Evolutionary conservation across 2,888 invertebrate species (phyloP).

Genomic region (Drepanosiphum platanoidis): DNA sequence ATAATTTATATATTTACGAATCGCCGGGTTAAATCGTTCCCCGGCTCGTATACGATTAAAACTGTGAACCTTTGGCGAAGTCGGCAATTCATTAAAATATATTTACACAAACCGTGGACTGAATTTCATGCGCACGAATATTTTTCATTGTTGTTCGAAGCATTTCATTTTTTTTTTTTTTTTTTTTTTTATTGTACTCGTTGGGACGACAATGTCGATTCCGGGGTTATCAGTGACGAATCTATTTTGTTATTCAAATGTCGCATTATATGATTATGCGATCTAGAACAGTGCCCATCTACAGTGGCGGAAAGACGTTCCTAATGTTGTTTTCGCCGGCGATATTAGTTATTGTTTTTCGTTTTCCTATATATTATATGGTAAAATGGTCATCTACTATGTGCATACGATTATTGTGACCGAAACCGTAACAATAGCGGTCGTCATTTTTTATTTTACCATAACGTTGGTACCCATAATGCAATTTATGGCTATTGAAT

Average conservation of each 20-base stretch:
- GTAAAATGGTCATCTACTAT: too few relatives aligned
- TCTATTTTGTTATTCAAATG: conserved; percentile 51
- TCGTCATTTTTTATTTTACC: too few relatives aligned
- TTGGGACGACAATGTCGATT: conserved; percentile 1
- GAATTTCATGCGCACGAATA: conserved; percentile 47
- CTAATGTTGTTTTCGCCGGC: neutral
- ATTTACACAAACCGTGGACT: conserved; percentile 11
- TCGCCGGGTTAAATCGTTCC: conserved; percentile 42
- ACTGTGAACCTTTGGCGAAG: conserved; percentile 45
- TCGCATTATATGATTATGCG: neutral
- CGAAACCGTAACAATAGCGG: too few relatives aligned
- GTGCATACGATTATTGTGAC: too few relatives aligned
- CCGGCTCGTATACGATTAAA: conserved; percentile 52
- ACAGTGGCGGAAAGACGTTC: conserved; percentile 6
- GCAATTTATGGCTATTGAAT: neutral
- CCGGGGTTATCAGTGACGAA: conserved; percentile 22
- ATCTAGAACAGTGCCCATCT: neutral
- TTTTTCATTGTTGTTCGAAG: conserved; percentile 36
- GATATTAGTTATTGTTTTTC: neutral
- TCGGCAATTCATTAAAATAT: conserved; percentile 47
- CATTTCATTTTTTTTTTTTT: too few relatives aligned
- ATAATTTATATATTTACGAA: neutral
- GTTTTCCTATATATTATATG: neutral
- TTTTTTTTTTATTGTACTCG: too few relatives aligned
- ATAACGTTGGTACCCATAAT: too few relatives aligned